Base-by-base conservation (phyloP, 2,888 invertebrate genomes). In the Orgyia antiqua region DNA sequence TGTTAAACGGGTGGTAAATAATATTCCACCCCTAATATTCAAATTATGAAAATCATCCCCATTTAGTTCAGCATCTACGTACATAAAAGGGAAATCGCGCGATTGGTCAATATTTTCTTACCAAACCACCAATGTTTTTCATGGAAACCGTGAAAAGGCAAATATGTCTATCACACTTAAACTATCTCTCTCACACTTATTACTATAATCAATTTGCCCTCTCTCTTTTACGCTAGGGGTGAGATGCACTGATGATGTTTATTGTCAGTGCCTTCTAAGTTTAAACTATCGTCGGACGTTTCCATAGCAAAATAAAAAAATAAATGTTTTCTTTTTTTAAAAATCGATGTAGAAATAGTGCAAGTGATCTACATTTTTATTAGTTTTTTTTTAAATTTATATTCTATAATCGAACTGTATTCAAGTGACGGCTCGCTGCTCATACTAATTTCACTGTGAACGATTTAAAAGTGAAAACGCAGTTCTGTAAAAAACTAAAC, bases 201-300 rank as follows among this genome's bases (percentile, higher is more conserved):
- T 32, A 29, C 6, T 19, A 41, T 49, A 15, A 15, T 52, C 53
- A 51, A 53, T 58, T 53, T 29, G 38, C 42, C 57, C 50, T 40
- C 73, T 71, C 73, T 45, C 30, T 83, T 59, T 33, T 67, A 55
- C 74, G 51, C 55, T 46, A 66, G 74, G 82, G 78, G 68, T 71
- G 63, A 58, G 68, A 59, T 52, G 55, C 50, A 49, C 35, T 38
- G 53, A 51, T 56, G 54, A 56, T 45, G 50, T 51, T 48, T 51
- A 47, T 58, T 64, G 68, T 69, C 80, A 84, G 84, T 84, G 67
- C 71, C 70, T 76, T 75, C 68, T 50, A 62, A 60, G 80, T 73
- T 70, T 67, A 74, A 70, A 72, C 60, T 64, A 70, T 66, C 69
- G 71, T 59, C 73, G 75, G 83, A 82, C 84, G 83, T 64, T n/a